A percentile compares a stretch with the other conserved stretches of the same genome.
Conservation (phyloP, 2,888 invertebrate genomes). For the Amblyjoppa proteus region DNA sequence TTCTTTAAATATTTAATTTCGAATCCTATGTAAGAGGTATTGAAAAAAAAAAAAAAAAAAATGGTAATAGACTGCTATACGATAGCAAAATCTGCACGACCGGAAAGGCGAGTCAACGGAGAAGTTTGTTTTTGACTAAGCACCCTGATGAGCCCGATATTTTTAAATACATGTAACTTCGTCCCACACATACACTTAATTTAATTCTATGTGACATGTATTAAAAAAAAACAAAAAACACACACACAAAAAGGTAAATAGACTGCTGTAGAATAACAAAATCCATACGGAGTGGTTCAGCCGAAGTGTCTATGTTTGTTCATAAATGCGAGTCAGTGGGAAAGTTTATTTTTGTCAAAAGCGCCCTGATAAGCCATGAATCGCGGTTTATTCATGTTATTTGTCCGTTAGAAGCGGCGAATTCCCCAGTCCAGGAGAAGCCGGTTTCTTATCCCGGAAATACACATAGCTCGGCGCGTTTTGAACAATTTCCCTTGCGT, state of each 20-base stretch:
- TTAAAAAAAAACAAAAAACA: not conserved
- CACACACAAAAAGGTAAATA: too few relatives aligned
- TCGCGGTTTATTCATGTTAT: not conserved
- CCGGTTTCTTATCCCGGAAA: constrained; percentile 30
- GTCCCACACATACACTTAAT: too few relatives aligned
- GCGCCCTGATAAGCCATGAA: not conserved
- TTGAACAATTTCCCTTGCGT: constrained; percentile 53
- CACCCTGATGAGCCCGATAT: not conserved
- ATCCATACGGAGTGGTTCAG: not conserved
- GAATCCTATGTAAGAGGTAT: not conserved
- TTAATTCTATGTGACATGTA: not conserved
- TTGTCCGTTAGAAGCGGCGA: not conserved
- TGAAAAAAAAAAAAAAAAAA: not conserved
- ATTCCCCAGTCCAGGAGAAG: not conserved
- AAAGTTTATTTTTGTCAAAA: not conserved
- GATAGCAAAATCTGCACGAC: too few relatives aligned
- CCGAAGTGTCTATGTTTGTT: too few relatives aligned
- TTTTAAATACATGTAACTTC: not conserved
- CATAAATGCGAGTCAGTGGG: not conserved
- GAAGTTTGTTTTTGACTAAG: not conserved
- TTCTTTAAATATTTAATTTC: not conserved
- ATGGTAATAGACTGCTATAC: too few relatives aligned
- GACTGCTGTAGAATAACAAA: not conserved
- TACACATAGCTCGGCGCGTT: constrained; percentile 39
- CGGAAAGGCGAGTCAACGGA: not conserved